Conservation (phyloP, 2,888 invertebrate species). For the Chymomyza fuscimana region DNA sequence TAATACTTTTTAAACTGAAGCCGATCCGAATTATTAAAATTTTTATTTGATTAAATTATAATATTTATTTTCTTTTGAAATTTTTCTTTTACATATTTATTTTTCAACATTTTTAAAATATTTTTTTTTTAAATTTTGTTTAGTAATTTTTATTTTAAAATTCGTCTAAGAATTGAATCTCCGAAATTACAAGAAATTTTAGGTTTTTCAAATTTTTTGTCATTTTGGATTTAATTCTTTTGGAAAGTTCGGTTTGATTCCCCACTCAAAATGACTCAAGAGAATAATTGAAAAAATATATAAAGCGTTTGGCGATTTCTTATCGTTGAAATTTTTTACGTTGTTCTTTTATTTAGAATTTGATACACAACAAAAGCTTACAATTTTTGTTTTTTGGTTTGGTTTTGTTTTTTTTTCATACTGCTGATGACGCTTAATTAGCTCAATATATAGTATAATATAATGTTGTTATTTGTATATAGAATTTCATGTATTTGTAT, state of each 20-base stretch:
- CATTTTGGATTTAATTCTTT: too few relatives aligned
- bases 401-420: slow-evolving; percentile 35
- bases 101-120: too few relatives aligned
- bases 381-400: slow-evolving; percentile 52
- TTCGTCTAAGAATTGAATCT: too few relatives aligned
- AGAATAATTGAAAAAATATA: neutral
- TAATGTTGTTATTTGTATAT: slow-evolving; percentile 31
- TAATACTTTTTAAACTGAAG: too few relatives aligned
- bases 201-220: too few relatives aligned
- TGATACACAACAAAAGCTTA: slow-evolving; percentile 72
- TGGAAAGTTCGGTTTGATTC: neutral
- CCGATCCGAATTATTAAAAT: too few relatives aligned
- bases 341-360: slow-evolving; percentile 65
- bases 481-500: slow-evolving; percentile 24
- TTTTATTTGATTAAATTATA: too few relatives aligned
- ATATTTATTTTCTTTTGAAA: too few relatives aligned
- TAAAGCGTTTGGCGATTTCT: slow-evolving; percentile 1
- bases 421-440: neutral
- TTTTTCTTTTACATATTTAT: too few relatives aligned
- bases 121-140: too few relatives aligned
- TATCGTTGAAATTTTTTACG: slow-evolving; percentile 51
- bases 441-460: neutral
- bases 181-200: too few relatives aligned
- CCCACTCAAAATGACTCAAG: neutral
- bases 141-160: too few relatives aligned